phyloP scores from a whole-genome alignment of 2,113 vertebrate species.

The Epinephelus fuscoguttatus region DNA sequence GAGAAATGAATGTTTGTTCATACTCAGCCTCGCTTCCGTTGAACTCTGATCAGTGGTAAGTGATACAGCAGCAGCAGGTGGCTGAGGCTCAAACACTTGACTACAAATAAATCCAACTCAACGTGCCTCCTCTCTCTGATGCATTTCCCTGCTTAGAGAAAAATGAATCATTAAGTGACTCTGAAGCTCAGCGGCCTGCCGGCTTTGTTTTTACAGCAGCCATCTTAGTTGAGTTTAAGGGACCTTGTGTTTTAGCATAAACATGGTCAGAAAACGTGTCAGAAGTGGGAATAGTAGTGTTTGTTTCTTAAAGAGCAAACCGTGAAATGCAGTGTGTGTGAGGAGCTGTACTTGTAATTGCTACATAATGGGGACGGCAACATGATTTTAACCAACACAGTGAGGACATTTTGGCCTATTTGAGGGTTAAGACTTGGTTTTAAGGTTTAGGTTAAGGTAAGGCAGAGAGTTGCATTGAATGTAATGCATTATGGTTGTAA shows the following conservation, averaged over 20 bases:
- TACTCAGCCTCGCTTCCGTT: not conserved
- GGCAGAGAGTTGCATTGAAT: no score
- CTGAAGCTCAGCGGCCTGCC: not conserved
- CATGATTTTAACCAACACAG: no score
- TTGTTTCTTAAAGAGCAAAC: constrained; percentile 35
- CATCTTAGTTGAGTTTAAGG: constrained; percentile 37
- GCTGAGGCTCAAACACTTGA: constrained; percentile 28
- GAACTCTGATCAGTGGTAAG: constrained; percentile 33
- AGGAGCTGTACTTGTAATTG: not conserved
- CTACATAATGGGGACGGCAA: no score
- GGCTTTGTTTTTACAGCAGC: constrained; percentile 44
- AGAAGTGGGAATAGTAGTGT: constrained; percentile 13
- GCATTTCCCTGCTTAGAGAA: constrained; percentile 58
- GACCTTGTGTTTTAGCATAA: constrained; percentile 37
- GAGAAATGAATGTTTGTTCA: constrained; percentile 45
- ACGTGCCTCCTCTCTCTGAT: not conserved
- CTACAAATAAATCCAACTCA: constrained; percentile 31
- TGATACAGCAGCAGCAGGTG: constrained; percentile 47
- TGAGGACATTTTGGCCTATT: no score
- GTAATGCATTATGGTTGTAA: no score
- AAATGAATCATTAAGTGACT: constrained; percentile 60
- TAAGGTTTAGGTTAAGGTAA: no score
- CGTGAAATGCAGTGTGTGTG: not conserved
- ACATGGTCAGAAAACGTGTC: constrained; percentile 51
- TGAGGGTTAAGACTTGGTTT: no score